Percentiles rank a stretch among this genome's conserved stretches.
These are phyloP conservation scores for Dendroctonus ponderosae DNA, from an alignment of 1,140 invertebrate genomes.

Conservation along the genomic window DNA sequence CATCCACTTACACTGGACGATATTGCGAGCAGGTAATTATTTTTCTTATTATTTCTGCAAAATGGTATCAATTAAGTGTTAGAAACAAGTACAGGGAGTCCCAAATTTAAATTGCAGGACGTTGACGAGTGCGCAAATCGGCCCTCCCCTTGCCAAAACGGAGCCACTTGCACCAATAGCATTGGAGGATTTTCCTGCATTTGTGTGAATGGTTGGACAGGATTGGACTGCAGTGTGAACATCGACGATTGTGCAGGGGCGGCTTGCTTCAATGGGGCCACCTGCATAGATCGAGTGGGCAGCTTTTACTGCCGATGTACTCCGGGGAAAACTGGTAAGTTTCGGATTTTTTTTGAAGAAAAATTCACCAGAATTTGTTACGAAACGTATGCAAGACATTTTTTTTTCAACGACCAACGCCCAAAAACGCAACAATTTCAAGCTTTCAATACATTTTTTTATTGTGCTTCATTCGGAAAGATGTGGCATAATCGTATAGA, in stretches of 20 bases:
- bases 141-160: constrained; percentile 88
- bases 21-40: constrained; percentile 65
- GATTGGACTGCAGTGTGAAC: constrained; percentile 86
- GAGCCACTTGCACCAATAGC: constrained; percentile 91
- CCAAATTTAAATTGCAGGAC: constrained; percentile 52
- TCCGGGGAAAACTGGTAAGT: constrained; percentile 86
- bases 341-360: background rate
- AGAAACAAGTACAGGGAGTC: background rate
- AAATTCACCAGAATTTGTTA: too few relatives aligned
- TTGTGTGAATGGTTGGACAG: constrained; percentile 94
- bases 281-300: constrained; percentile 92
- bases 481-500: too few relatives aligned
- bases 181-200: constrained; percentile 90
- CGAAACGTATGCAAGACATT: too few relatives aligned
- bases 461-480: too few relatives aligned
- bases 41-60: background rate
- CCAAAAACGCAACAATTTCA: too few relatives aligned
- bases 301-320: constrained; percentile 95
- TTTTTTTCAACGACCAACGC: too few relatives aligned
- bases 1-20: constrained; percentile 81
- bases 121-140: constrained; percentile 77
- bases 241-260: constrained; percentile 91
- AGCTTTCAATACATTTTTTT: too few relatives aligned
- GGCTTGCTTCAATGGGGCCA: constrained; percentile 95
- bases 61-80: background rate